Percentiles rank a stretch among this genome's conserved stretches.
Conservation (phyloP, 2,113 vertebrate genomes). For the Neogobius melanostomus region DNA sequence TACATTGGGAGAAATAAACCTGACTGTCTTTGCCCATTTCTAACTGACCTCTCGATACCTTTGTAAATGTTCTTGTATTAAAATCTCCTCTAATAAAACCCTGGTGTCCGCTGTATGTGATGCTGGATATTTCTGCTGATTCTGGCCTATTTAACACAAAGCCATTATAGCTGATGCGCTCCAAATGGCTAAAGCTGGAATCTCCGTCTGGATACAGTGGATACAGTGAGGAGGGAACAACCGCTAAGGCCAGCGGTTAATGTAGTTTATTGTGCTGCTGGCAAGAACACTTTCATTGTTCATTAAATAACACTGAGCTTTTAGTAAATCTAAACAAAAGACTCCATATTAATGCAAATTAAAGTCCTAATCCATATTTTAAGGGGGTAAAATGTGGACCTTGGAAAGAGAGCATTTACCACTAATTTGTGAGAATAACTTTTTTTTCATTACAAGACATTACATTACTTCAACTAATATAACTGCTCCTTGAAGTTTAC, state of each 20-base stretch:
- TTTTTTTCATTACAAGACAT: not conserved
- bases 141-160: conserved; percentile 16
- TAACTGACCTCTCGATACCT: conserved; percentile 53
- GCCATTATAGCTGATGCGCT: conserved; percentile 26
- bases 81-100: conserved; percentile 42
- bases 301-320: not conserved
- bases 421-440: not conserved
- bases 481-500: not conserved
- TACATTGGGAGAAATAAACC: too few relatives aligned
- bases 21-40: conserved; percentile 22
- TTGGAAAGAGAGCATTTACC: not conserved
- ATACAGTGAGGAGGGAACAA: conserved; percentile 15
- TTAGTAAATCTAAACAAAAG: conserved; percentile 10
- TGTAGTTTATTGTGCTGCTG: conserved; percentile 20
- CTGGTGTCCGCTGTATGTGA: conserved; percentile 27
- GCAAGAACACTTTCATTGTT: conserved; percentile 15
- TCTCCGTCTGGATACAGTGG: conserved; percentile 27
- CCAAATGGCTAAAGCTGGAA: conserved; percentile 27
- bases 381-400: not conserved
- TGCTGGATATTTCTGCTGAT: conserved; percentile 30
- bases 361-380: not conserved
- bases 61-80: conserved; percentile 49
- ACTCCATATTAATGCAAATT: conserved; percentile 8
- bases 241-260: conserved; percentile 12
- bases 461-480: not conserved